Evolutionary conservation across 2,888 invertebrate genomes (phyloP).

Genomic region (Ectemnius cavifrons): DNA sequence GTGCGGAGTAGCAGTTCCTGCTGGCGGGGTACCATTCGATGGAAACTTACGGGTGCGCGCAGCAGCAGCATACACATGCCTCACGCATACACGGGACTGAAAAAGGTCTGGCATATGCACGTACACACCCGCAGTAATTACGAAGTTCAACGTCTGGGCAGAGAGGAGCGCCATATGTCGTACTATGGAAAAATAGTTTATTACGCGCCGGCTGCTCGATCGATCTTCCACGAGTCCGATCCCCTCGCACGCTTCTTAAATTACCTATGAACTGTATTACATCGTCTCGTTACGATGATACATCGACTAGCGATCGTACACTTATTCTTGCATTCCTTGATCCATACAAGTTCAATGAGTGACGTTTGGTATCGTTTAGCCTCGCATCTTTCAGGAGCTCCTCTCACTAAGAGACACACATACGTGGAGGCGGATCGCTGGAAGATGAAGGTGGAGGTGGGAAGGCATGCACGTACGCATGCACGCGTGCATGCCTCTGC

Average conservation of each 20-base stretch:
- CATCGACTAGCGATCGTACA: too few relatives aligned
- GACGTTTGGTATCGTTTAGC: too few relatives aligned
- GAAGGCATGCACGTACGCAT: not conserved
- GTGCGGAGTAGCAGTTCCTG: too few relatives aligned
- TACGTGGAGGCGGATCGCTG: too few relatives aligned
- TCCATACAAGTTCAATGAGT: too few relatives aligned
- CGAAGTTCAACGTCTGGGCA: slow-evolving; percentile 45
- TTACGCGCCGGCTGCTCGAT: slow-evolving; percentile 31
- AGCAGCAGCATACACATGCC: slow-evolving; percentile 15
- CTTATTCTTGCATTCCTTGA: too few relatives aligned
- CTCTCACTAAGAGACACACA: too few relatives aligned
- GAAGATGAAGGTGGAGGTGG: not conserved
- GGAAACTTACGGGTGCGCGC: slow-evolving; percentile 44
- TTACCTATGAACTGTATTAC: not conserved
- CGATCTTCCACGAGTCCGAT: slow-evolving; percentile 6
- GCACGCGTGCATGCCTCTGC: not conserved
- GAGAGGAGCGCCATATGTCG: slow-evolving; percentile 47
- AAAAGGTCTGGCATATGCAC: too few relatives aligned
- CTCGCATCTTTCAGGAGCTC: too few relatives aligned
- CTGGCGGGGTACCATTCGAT: slow-evolving; percentile 29
- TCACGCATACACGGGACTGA: too few relatives aligned
- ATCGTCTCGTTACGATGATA: too few relatives aligned
- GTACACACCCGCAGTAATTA: slow-evolving; percentile 24
- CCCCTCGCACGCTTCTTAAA: slow-evolving; percentile 1
- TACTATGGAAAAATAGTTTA: slow-evolving; percentile 27